phyloP scores from a whole-genome alignment of 2,797 vertebrate species.

The Orestias chungarensis region DNA sequence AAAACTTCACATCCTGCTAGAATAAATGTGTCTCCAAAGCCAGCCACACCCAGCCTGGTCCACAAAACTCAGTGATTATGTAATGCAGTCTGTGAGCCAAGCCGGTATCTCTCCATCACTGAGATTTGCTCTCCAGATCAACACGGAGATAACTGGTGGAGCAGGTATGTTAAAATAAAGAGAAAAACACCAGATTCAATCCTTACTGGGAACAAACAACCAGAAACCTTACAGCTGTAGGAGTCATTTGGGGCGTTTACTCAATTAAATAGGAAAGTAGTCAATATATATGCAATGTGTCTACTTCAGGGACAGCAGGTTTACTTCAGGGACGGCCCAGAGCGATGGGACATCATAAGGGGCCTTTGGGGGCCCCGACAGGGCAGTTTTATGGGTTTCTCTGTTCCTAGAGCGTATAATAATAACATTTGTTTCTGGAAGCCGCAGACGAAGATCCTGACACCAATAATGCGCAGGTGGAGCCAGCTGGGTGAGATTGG shows the following conservation, averaged over 20 bases:
- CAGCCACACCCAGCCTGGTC: conserved; percentile 50
- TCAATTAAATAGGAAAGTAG: too few species aligned
- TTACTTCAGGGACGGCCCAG: too few species aligned
- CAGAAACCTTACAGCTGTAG: neutral
- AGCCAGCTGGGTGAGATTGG: conserved; percentile 5
- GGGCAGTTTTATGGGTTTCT: too few species aligned
- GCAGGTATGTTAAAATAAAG: conserved; percentile 36
- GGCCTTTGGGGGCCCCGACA: neutral
- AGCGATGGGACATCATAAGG: too few species aligned
- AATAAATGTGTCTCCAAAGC: too few species aligned
- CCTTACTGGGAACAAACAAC: neutral
- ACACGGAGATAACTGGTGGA: conserved; percentile 22
- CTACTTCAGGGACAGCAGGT: neutral
- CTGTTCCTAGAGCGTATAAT: too few species aligned
- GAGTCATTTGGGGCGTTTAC: neutral
- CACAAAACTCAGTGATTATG: conserved; percentile 44
- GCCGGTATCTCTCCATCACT: conserved; percentile 41
- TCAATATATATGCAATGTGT: too few species aligned
- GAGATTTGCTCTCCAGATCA: conserved; percentile 38
- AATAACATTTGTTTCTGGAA: conserved; percentile 27
- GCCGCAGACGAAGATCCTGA: too few species aligned
- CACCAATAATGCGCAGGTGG: conserved; percentile 11
- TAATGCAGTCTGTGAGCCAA: conserved; percentile 46
- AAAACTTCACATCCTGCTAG: too few species aligned
- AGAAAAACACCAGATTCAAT: conserved; percentile 14